Conservation (phyloP, 2,113 vertebrate genomes). For the Myrmophylax atrothorax region DNA sequence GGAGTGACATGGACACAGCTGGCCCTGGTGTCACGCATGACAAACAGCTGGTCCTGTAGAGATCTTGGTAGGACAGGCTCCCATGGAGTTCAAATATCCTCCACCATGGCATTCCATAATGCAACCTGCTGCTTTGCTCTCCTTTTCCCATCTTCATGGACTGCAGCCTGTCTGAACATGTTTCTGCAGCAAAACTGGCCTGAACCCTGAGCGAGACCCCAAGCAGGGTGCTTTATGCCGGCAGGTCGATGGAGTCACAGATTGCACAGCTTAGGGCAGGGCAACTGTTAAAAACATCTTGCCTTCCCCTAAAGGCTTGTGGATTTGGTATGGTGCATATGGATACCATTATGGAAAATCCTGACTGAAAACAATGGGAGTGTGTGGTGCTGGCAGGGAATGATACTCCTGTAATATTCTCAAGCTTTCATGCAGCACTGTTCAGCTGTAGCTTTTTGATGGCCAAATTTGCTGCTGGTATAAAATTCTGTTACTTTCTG, state of each 20-base stretch:
- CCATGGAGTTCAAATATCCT: accelerated
- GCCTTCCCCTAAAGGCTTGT: not conserved
- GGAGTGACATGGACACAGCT: not conserved
- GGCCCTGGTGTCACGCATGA: not conserved
- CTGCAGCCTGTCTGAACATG: not conserved
- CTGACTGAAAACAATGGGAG: not conserved
- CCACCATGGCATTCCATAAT: not conserved
- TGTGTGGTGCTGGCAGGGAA: not conserved
- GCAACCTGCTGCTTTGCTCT: not conserved
- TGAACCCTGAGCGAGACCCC: accelerated
- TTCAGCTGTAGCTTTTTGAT: not conserved
- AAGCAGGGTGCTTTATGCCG: not conserved
- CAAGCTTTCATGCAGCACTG: not conserved
- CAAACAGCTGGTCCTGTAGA: not conserved
- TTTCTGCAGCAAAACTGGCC: not conserved
- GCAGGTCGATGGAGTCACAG: not conserved
- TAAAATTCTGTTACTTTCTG: not conserved
- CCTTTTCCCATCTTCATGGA: not conserved
- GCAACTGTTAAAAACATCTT: not conserved
- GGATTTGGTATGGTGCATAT: not conserved
- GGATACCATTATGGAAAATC: not conserved
- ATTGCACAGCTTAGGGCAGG: not conserved
- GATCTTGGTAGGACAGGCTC: not conserved
- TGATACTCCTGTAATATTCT: not conserved
- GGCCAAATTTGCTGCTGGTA: not conserved